Evolutionary conservation across 2,797 vertebrate genomes (phyloP).

Genomic region (Hafferia zeledoni): DNA sequence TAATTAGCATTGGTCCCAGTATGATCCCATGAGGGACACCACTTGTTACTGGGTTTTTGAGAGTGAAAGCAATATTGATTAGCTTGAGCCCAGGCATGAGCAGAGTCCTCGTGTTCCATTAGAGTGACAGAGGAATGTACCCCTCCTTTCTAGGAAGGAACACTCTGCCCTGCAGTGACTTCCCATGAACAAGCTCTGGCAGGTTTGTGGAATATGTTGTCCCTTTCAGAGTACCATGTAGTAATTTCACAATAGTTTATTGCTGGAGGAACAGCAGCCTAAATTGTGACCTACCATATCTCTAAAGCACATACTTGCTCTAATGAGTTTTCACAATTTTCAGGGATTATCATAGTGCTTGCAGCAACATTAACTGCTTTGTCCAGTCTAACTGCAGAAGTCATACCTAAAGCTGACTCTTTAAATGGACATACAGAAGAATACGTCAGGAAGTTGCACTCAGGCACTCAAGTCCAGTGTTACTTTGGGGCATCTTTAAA

Average conservation of each 20-base stretch:
- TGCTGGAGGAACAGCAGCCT: neutral
- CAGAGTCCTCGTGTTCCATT: neutral
- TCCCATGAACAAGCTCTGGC: neutral
- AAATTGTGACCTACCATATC: rapidly evolving
- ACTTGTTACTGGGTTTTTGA: neutral
- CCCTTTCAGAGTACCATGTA: neutral
- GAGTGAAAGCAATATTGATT: neutral
- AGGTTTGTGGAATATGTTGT: neutral
- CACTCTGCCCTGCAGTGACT: neutral
- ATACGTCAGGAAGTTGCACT: neutral
- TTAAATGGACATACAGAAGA: neutral
- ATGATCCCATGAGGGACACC: neutral
- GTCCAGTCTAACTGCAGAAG: neutral
- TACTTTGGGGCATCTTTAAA: neutral
- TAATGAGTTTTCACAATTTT: neutral
- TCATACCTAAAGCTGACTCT: neutral
- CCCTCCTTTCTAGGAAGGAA: neutral
- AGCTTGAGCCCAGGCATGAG: neutral
- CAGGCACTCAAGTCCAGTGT: neutral
- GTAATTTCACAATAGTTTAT: neutral
- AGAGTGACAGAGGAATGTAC: neutral
- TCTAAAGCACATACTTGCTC: neutral
- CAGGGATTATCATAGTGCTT: neutral
- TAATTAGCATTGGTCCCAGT: neutral
- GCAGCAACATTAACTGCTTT: neutral